These are phyloP conservation scores for Tromatobia lineatoria DNA, from an alignment of 2,888 invertebrate genomes.

Conservation along the genomic window DNA sequence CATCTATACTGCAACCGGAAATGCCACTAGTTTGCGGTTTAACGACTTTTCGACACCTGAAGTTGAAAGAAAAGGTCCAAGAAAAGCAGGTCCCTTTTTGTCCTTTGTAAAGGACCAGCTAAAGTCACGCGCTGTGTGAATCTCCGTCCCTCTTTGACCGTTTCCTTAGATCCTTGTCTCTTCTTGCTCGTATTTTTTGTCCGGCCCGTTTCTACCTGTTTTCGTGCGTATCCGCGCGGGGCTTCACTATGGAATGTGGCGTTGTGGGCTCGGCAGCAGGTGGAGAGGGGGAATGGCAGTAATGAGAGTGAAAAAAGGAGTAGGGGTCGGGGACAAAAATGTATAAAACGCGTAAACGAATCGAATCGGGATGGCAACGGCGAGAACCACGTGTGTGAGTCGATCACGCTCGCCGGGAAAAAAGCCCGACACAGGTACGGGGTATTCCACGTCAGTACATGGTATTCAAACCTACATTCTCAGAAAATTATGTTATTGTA, in stretches of 20 bases:
- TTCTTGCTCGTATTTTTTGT: not conserved
- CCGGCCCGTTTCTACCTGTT: slow-evolving; percentile 33
- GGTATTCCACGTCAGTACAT: no score
- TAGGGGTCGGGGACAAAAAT: slow-evolving; percentile 26
- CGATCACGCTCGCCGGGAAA: no score
- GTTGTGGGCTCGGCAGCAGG: slow-evolving; percentile 68
- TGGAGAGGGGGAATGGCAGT: slow-evolving; percentile 54
- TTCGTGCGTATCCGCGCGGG: slow-evolving; percentile 64
- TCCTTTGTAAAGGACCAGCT: slow-evolving; percentile 48
- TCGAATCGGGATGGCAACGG: no score
- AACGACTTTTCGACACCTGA: slow-evolving; percentile 72
- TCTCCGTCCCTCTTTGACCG: slow-evolving; percentile 11
- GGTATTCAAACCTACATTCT: no score
- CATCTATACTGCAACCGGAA: slow-evolving; percentile 33
- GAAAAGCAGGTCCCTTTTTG: not conserved
- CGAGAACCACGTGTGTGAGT: no score
- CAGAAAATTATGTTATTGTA: no score
- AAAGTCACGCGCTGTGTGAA: slow-evolving; percentile 36
- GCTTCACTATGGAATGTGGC: slow-evolving; percentile 74
- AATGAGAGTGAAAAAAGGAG: slow-evolving; percentile 8
- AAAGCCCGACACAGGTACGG: no score
- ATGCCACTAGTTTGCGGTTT: slow-evolving; percentile 54
- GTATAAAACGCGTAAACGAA: no score
- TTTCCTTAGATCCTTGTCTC: slow-evolving; percentile 12
- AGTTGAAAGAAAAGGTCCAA: slow-evolving; percentile 15